Evolutionary conservation across 23 tunicate genomes (phyloP).

Genomic region (Clavelina lepadiformis): DNA sequence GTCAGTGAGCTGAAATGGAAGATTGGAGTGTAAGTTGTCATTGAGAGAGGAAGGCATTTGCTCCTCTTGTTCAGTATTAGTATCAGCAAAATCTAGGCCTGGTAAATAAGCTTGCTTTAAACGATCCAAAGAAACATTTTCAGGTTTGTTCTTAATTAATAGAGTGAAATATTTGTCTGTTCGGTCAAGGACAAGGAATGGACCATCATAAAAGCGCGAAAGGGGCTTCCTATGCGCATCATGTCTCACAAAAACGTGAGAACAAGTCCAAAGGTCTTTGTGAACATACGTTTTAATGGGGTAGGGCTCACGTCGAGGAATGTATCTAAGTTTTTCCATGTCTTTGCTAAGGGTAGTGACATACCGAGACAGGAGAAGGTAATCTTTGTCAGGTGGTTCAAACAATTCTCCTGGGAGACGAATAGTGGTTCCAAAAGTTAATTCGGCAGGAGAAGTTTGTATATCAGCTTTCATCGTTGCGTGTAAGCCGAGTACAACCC

Average conservation of each 20-base stretch:
- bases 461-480: slow-evolving; percentile 4
- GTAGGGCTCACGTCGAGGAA: neutral
- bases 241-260: slow-evolving; percentile 19
- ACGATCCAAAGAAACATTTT: slow-evolving; percentile 27
- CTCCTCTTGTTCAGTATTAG: neutral
- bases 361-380: neutral
- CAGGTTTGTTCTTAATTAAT: slow-evolving; percentile 2
- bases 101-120: slow-evolving; percentile 23
- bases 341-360: neutral
- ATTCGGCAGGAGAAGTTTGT: slow-evolving; percentile 6
- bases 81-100: too few relatives aligned
- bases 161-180: slow-evolving; percentile 14
- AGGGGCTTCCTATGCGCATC: slow-evolving; percentile 14
- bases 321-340: neutral
- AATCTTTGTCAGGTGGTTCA: neutral
- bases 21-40: neutral
- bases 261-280: neutral
- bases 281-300: neutral
- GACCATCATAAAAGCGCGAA: slow-evolving; percentile 25
- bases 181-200: slow-evolving; percentile 9
- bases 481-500: slow-evolving; percentile 15
- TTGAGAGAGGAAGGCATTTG: neutral
- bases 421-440: slow-evolving; percentile 13
- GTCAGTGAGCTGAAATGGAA: too few relatives aligned
- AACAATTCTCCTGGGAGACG: slow-evolving; percentile 32